These are phyloP conservation scores for Achatina immaculata DNA, from an alignment of 1,140 invertebrate species.

Conservation along the genomic window DNA sequence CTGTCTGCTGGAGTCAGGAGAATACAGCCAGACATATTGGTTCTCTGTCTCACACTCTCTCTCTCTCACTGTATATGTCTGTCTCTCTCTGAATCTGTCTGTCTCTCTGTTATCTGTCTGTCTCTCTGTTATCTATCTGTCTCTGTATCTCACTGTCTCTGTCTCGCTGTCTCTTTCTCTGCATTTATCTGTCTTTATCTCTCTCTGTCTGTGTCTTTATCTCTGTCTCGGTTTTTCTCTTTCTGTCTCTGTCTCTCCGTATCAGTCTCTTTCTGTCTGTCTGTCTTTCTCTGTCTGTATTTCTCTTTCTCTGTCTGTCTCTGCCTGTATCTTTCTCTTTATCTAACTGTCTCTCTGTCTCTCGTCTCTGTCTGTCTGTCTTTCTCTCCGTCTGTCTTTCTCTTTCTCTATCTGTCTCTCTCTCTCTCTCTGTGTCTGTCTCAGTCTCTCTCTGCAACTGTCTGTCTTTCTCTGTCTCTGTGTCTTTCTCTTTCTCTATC, in stretches of 20 bases:
- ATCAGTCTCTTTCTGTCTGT: neutral
- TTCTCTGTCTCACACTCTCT: conserved; percentile 2
- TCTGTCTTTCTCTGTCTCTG: conserved; percentile 16
- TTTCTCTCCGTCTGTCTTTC: neutral
- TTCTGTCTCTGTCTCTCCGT: neutral
- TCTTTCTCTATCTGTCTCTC: too few relatives aligned
- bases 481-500: conserved; percentile 6
- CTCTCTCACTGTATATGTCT: neutral
- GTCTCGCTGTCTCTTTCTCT: too few relatives aligned
- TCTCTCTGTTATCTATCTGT: neutral
- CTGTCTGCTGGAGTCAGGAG: too few relatives aligned
- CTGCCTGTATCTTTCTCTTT: neutral
- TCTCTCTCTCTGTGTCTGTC: conserved; percentile 4
- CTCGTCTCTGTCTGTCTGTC: conserved; percentile 11
- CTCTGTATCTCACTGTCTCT: neutral
- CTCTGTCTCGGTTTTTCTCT: neutral
- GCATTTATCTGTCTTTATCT: neutral
- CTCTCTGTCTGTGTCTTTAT: too few relatives aligned
- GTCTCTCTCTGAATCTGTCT: neutral
- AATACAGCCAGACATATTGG: too few relatives aligned
- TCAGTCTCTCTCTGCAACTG: conserved; percentile 15
- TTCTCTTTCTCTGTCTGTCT: neutral
- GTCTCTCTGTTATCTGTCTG: neutral
- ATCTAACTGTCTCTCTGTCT: neutral
- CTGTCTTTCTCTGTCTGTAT: neutral